Evolutionary conservation across 2,888 invertebrate genomes (phyloP), one percentile per base, ranked within the genome.

Genomic region (Chydorus sphaericus): DNA sequence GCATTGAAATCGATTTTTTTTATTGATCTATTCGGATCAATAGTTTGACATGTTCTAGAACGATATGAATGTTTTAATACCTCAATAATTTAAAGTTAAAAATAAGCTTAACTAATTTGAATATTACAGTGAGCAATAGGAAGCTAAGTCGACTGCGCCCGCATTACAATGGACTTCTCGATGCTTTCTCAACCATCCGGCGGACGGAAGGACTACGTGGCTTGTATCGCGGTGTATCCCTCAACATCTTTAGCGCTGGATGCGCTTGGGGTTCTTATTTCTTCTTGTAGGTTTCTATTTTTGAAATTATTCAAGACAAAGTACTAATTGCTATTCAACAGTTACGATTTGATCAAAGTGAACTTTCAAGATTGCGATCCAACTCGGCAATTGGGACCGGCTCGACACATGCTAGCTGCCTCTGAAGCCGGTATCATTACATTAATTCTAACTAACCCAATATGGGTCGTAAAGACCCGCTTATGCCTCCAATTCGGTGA

Each of bases 211-310:
- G 92, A 50, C 77, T 93, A 39, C 78, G 78, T 59, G 94, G 93
- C 20, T 76, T 99, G 36, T 99, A 98, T 72, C 80, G 91, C 70
- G 98, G 98, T 48, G 92, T 96, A 30, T 85, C 90, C 16, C 97
- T 98, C 0, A 97, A 97, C 71, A 83, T 96, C 10, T 84, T 93
- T 82, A 98, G 97, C 57, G 92, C 96, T 0, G 94, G 96, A 20
- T 81, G 90, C 56, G 89, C 97, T 0, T 98, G 98, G 98, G 98
- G 98, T 58, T 83, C 93, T 64, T 99, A 98, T 73, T 98, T 98
- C 71, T 78, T 96, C 66, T 89, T 94, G 92, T 96, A 77, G 85
- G 91, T 81, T 67, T 59, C 31, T 23, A 48, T 18, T 31, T 58
- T 26, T 57, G 39, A 26, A 16, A 54, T 59, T 48, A n/a, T n/a